These are phyloP conservation scores for Eumerus sabulonum DNA, from an alignment of 2,888 invertebrate species.

Conservation along the genomic window DNA sequence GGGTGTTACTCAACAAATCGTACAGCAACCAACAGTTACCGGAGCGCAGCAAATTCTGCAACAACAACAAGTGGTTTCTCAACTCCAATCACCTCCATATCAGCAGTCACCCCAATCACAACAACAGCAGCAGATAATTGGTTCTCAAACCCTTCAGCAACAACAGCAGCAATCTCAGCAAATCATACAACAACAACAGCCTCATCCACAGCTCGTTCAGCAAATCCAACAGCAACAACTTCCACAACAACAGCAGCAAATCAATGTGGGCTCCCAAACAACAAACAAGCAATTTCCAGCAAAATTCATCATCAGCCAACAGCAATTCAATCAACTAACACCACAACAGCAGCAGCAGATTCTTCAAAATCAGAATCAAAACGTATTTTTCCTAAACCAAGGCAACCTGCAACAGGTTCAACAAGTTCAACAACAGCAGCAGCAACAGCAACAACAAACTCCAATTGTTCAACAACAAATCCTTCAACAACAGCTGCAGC, in stretches of 20 bases:
- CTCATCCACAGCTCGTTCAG: conserved; percentile 68
- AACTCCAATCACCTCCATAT: conserved; percentile 69
- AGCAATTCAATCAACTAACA: conserved; percentile 83
- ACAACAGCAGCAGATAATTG: conserved; percentile 71
- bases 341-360: conserved; percentile 81
- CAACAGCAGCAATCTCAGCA: conserved; percentile 73
- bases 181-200: conserved; percentile 71
- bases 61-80: conserved; percentile 63
- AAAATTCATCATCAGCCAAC: conserved; percentile 81
- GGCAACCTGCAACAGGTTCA: conserved; percentile 79
- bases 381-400: conserved; percentile 78
- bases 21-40: conserved; percentile 68
- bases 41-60: conserved; percentile 65
- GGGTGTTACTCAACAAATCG: conserved; percentile 71
- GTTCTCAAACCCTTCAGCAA: conserved; percentile 70
- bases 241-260: conserved; percentile 72
- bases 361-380: conserved; percentile 79
- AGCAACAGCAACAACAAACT: conserved; percentile 79
- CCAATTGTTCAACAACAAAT: conserved; percentile 71
- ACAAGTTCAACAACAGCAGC: conserved; percentile 71
- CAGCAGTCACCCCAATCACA: conserved; percentile 66
- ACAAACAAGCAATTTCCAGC: conserved; percentile 58
- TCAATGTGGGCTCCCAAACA: conserved; percentile 70
- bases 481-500: conserved; percentile 73
- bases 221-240: conserved; percentile 70